Evolutionary conservation across 2,888 invertebrate genomes (phyloP), one percentile per base, ranked within the genome.

Genomic region (Lochmaea capreae): DNA sequence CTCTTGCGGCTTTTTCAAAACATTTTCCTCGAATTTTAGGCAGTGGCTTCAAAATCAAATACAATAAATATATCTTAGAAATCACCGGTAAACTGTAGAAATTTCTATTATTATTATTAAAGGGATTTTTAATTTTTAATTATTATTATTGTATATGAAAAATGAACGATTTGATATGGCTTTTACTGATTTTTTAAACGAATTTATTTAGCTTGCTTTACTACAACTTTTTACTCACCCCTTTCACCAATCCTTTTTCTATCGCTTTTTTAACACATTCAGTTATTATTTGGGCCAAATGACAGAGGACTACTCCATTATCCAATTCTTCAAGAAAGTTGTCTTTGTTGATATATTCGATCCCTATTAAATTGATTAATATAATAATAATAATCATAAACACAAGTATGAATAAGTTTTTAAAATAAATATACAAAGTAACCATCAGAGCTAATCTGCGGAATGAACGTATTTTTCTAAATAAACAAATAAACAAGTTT

Each of bases 301-400:
- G 93, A 86, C 95, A 96, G 67, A 96, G 89, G 79, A 94, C 90
- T 1, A 92, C 95, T 58, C 96, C 96, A 85, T 95, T 95, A 88
- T 96, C 96, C 85, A 96, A 86, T 76, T 92, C 92, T 79, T 93
- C 92, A 86, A 96, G 90, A 84, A 96, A 94, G 86, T 94, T 95
- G 78, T 94, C 93, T 2, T 94, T 92, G 1, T 90, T 92, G 79
- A 96, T 88, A 84, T 94, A 92, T 75, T 92, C 92, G 77, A 92
- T 90, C 79, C 91, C 94, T 94, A 89, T 14, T 88, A 89, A 65
- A 76, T 78, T 70, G 0, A 12, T 46, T 14, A 46, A 46, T 46
- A 12, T 11, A 46, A 46, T 46, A 46, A 46, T 46, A 43, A 43
- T 43, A 12, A 43, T 12, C 3, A 46, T 11, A 14, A 46, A 46